Conservation (phyloP, 2,888 invertebrate genomes). For the Odontothrips loti region DNA sequence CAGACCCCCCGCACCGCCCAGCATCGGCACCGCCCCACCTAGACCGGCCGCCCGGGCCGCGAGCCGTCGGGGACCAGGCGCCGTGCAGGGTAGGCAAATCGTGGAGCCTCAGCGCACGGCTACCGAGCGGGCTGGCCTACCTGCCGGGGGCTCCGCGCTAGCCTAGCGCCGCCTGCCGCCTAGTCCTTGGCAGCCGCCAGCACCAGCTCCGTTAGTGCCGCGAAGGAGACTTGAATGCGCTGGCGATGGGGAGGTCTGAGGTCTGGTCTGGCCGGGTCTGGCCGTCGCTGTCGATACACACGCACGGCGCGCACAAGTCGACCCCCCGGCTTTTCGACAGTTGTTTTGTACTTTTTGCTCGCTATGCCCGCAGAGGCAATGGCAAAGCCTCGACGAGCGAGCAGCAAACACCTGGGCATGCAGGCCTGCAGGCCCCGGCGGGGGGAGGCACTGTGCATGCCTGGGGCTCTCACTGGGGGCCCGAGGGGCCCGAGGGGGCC, state of each 20-base stretch:
- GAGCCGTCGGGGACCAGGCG: neutral
- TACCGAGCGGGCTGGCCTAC: neutral
- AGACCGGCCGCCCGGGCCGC: neutral
- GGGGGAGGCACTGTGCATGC: too few species aligned
- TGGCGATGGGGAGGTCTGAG: neutral
- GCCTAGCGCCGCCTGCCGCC: neutral
- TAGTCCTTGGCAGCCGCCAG: neutral
- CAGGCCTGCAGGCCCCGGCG: neutral
- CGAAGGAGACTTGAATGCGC: slow-evolving; percentile 4
- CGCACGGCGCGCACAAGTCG: neutral
- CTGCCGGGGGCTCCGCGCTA: neutral
- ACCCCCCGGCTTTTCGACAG: neutral
- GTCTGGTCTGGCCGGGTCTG: neutral
- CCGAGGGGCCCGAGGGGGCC: too few species aligned
- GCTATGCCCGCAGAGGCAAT: neutral
- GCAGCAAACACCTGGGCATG: too few species aligned
- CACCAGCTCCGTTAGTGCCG: too few species aligned
- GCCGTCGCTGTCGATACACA: neutral
- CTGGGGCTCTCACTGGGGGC: too few species aligned
- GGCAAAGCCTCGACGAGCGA: neutral
- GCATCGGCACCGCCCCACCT: neutral
- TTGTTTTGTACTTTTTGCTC: neutral
- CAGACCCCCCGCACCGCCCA: too few species aligned
- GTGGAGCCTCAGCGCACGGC: neutral
- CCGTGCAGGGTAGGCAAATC: neutral